Conservation (phyloP, 2,888 invertebrate genomes). For the Galeopsomyia nigrocyanea region DNA sequence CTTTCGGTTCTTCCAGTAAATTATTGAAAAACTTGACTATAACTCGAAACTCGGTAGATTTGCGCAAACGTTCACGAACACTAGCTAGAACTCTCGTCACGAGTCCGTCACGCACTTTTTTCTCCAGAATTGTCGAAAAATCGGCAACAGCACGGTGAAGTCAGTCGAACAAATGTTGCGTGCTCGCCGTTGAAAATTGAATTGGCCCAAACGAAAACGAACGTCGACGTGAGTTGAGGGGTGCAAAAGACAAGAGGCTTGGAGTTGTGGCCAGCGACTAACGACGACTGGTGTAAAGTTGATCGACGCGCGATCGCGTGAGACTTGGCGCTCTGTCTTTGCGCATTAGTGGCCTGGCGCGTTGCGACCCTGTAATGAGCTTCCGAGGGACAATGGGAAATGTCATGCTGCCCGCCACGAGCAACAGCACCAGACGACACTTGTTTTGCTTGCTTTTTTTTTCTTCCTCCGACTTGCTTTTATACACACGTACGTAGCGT, state of each 20-base stretch:
- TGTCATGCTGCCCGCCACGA: conserved; percentile 13
- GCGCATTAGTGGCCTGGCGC: conserved; percentile 40
- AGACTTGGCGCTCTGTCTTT: conserved; percentile 21
- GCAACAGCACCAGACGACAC: not conserved
- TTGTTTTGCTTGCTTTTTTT: not conserved
- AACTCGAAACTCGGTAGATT: conserved; percentile 2
- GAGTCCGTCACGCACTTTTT: not conserved
- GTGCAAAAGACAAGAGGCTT: not conserved
- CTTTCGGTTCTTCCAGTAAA: not conserved
- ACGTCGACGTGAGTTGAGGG: no score
- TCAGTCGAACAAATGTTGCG: not conserved
- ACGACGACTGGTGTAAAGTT: conserved; percentile 37
- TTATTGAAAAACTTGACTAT: conserved; percentile 10
- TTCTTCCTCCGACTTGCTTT: not conserved
- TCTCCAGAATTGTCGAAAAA: no score
- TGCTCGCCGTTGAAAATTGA: no score
- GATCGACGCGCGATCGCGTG: conserved; percentile 38
- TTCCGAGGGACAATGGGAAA: conserved; percentile 20
- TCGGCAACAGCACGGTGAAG: not conserved
- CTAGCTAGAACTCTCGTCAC: not conserved
- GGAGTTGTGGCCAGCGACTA: conserved; percentile 23
- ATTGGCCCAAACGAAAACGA: no score
- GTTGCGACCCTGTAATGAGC: conserved; percentile 41
- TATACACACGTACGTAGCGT: not conserved
- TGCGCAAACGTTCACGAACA: conserved; percentile 10